These are phyloP conservation scores for Elephantulus edwardii DNA, from an alignment of 2,113 vertebrate genomes.

Conservation along the genomic window DNA sequence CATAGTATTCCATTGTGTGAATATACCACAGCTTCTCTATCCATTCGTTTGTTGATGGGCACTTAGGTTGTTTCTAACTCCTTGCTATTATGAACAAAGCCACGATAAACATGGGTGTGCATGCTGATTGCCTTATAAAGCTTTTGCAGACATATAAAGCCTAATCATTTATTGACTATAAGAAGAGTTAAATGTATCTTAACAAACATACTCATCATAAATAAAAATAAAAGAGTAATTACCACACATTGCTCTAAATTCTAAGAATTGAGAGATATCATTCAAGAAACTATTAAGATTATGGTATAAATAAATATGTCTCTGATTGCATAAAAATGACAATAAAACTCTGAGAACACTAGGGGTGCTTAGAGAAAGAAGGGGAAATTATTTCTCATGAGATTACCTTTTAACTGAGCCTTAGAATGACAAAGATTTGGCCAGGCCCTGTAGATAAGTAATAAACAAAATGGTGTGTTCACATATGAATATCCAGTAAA, in stretches of 20 bases:
- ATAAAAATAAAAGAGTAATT: not conserved
- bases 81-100: too few relatives aligned
- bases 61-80: too few relatives aligned
- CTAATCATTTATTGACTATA: not conserved
- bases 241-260: not conserved
- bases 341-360: too few relatives aligned
- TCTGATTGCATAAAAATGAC: too few relatives aligned
- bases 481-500: not conserved
- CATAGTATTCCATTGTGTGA: too few relatives aligned
- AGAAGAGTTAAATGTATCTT: conserved; percentile 7
- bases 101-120: too few relatives aligned
- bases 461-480: not conserved
- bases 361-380: not conserved
- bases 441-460: not conserved
- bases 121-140: too few relatives aligned
- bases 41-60: too few relatives aligned
- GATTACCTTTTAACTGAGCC: not conserved
- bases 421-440: conserved; percentile 34
- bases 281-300: not conserved
- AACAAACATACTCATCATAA: not conserved
- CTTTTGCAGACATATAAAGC: conserved; percentile 22
- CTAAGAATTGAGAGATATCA: not conserved
- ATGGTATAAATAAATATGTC: not conserved
- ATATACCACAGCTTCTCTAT: too few relatives aligned
- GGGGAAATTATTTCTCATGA: not conserved